Base-by-base conservation (phyloP, 2,797 vertebrate species). In the Poecilia picta region DNA sequence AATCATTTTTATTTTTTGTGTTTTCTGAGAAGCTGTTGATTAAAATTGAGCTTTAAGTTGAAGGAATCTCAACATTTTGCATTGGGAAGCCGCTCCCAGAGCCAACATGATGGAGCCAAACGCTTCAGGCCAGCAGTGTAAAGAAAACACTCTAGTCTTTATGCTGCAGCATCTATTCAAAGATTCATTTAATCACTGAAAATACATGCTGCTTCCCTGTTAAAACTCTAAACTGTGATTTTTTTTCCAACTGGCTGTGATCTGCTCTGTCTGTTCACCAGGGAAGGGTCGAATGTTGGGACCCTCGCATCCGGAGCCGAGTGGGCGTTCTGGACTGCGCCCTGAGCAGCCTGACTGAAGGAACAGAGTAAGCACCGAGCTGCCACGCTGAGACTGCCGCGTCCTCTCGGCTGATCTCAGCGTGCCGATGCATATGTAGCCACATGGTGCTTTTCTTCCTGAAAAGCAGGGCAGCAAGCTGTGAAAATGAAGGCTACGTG, bases 281-380 rank as follows among this genome's bases (percentile, higher is more conserved):
- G 98, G 98, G 98, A 16, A 96, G 96, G 78, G 98, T 99, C 8
- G 98, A 99, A 81, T 99, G 98, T 95, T 99, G 98, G 98, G 98
- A 99, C 89, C 98, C 98, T 20, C 96, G 98, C 68, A 94, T 95
- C 4, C 95, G 98, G 80, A 96, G 74, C 74, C 94, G 97, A 62
- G 98, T 98, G 49, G 97, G 97, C 18, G 25, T 95, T 15, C 88
- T 99, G 90, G 98, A 99, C 91, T 99, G 98, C 0, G 98, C 97
- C 0, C 92, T 99, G 76, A 97, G 95, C 91, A 98, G 97, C 31
- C 92, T 99, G 68, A 95, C 97, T 0, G 96, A 96, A n/a, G 96
- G 96, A 77, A 94, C 96, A 39, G 97, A 99, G 98, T 99, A 91
- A 92, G 98, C 96, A 77, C 12, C 80, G n/a, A 51, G 46, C 73